Evolutionary conservation across 1,140 invertebrate genomes (phyloP).

Genomic region (Ylistrum balloti): DNA sequence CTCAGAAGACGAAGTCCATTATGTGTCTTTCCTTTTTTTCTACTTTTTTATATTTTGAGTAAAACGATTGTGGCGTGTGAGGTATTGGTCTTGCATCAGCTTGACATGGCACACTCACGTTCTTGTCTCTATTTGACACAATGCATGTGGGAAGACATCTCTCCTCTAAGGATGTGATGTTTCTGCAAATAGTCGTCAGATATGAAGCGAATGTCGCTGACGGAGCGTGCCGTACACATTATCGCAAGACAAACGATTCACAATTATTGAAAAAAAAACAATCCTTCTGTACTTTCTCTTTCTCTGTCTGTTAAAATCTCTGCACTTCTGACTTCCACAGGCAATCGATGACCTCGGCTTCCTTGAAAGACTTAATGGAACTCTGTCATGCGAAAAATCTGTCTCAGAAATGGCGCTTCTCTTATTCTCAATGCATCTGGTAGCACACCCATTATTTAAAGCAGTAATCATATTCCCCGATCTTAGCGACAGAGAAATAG

Average conservation of each 20-base stretch:
- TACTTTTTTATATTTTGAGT: too few species aligned
- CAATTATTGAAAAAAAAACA: neutral
- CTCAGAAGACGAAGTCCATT: too few species aligned
- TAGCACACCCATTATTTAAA: constrained; percentile 27
- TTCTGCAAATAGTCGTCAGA: constrained; percentile 4
- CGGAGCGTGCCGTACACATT: neutral
- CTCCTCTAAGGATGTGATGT: neutral
- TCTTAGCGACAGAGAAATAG: constrained; percentile 1
- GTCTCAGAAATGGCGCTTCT: neutral
- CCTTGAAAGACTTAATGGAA: constrained; percentile 38
- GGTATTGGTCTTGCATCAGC: too few species aligned
- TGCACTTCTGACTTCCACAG: constrained; percentile 6
- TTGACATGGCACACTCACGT: neutral
- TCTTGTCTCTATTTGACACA: neutral
- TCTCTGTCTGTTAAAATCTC: constrained; percentile 28
- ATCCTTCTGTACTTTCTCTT: neutral
- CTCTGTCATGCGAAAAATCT: constrained; percentile 33
- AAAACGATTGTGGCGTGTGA: too few species aligned
- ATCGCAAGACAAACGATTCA: constrained; percentile 5
- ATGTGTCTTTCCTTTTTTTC: too few species aligned
- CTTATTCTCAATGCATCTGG: neutral
- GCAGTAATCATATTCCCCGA: neutral
- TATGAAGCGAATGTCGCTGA: neutral
- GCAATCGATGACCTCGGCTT: constrained; percentile 21
- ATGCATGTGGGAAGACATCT: neutral